Base-by-base conservation (phyloP, 2,797 vertebrate genomes). In the Sebastolobus alascanus region DNA sequence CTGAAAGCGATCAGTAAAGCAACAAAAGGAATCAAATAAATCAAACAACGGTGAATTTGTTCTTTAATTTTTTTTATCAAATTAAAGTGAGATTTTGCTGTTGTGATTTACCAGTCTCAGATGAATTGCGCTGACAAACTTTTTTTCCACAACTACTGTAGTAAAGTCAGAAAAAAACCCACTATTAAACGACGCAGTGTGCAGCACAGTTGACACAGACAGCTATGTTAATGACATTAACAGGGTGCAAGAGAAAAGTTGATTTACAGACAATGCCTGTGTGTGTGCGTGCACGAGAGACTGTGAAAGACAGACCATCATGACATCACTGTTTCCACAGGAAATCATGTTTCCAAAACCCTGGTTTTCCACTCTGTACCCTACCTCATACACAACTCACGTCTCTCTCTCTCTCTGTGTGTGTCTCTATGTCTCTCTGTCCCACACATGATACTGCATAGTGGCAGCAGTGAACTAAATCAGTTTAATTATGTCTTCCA, bases 301-400 rank as follows among this genome's bases (percentile, higher is more conserved):
- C 83, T 82, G 84, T 79, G 84, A 93, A 90, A 91, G 71, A 88
- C 84, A 85, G 83, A 90, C 87, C 75, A 71, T 84, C 56, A 77
- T 95, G 92, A 95, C 93, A 94, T 96, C 95, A 95, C 82, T 91
- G 73, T 95, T 96, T 96, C 95, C 94, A 95, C 91, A 94, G 93
- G 93, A 95, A 95, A 93, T 92, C 87, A 55, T 86, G 89, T 92
- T 92, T 93, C 90, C 91, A 94, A 93, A 93, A 83, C 87, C 68
- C 77, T 91, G 86, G 64, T 89, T 93, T 94, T 93, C 88, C 92
- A 88, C 83, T 94, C 87, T 84, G 77, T 73, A 88, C 89, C 63
- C 93, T 80, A 87, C 84, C 86, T 92, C 83, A 92, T 73, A 67
- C 75, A 79, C 63, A 71, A 68, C 73, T 79, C 61, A 71, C 38